Conservation (phyloP, 64 coral and sea anemone species). For the Trachythela sp. region DNA sequence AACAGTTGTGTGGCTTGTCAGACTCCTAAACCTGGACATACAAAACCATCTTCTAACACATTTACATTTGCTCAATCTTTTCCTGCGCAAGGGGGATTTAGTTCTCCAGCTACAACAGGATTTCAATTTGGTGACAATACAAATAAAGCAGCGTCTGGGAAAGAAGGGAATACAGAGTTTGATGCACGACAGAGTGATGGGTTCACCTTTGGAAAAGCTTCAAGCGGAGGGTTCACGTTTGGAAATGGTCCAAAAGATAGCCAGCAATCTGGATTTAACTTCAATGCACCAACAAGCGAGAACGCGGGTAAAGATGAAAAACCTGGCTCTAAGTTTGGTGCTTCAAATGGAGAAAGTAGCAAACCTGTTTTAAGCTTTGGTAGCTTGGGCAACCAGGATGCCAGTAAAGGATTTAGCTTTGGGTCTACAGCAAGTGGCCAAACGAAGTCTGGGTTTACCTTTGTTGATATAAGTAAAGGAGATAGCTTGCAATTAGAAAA, state of each 20-base stretch:
- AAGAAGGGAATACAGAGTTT: neutral
- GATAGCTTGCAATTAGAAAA: no score
- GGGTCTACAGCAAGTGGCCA: neutral
- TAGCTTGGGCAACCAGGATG: neutral
- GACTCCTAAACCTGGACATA: neutral
- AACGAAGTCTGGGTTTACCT: no score
- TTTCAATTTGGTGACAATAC: neutral
- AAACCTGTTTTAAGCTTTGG: neutral
- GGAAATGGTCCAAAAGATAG: neutral
- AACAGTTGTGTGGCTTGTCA: neutral
- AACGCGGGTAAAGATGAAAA: neutral
- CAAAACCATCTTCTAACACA: neutral
- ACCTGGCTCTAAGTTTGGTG: conserved; percentile 45
- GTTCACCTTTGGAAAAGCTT: neutral
- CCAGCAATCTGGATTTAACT: neutral
- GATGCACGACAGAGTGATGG: neutral
- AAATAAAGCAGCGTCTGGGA: neutral
- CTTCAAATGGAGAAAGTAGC: conserved; percentile 22
- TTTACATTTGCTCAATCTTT: neutral
- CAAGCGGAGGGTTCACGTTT: neutral
- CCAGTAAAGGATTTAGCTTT: neutral
- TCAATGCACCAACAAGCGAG: neutral
- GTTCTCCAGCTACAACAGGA: neutral
- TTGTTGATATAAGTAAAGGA: no score
- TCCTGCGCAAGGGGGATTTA: neutral